Percentiles rank a stretch among this genome's conserved stretches.
Conservation (phyloP, 53 echinoderm and acorn worm species). For the Henricia sp. region DNA sequence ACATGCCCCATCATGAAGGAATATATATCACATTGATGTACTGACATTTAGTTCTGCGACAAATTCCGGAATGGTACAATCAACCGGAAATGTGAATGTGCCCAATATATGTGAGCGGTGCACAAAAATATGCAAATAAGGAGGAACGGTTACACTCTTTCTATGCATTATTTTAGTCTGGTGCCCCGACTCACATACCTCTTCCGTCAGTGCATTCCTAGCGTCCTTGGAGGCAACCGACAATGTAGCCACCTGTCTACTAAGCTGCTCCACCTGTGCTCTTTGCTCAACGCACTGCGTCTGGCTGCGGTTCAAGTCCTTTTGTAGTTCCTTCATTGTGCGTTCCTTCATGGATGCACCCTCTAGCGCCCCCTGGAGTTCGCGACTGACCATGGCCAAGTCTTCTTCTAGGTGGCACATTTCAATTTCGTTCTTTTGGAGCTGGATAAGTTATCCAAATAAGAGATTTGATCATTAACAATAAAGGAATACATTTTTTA, state of each 20-base stretch:
- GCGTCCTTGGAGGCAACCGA: slow-evolving; percentile 62
- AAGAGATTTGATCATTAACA: no score
- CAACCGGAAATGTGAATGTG: no score
- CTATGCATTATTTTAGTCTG: no score
- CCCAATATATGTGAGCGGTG: no score
- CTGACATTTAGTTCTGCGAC: no score
- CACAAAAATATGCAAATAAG: no score
- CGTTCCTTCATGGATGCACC: slow-evolving; percentile 60
- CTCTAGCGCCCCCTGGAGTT: slow-evolving; percentile 60
- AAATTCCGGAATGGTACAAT: no score
- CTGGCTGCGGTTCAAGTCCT: slow-evolving; percentile 58
- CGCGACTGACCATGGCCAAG: slow-evolving; percentile 49
- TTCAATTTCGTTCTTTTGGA: slow-evolving; percentile 48
- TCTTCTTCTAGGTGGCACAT: slow-evolving; percentile 55
- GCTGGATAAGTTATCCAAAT: neutral
- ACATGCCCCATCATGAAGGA: no score
- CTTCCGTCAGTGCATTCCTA: slow-evolving; percentile 75
- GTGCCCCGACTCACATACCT: slow-evolving; percentile 52
- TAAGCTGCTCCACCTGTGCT: slow-evolving; percentile 66
- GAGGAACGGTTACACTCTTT: no score
- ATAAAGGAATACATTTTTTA: no score
- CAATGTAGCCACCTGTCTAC: slow-evolving; percentile 48
- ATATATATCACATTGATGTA: no score
- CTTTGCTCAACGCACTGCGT: slow-evolving; percentile 48
- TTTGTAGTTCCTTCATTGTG: slow-evolving; percentile 62